Percentiles rank a stretch among this genome's conserved stretches.
These are phyloP conservation scores for Mallateleia sp. DNA, from an alignment of 2,888 invertebrate genomes.

Conservation along the genomic window DNA sequence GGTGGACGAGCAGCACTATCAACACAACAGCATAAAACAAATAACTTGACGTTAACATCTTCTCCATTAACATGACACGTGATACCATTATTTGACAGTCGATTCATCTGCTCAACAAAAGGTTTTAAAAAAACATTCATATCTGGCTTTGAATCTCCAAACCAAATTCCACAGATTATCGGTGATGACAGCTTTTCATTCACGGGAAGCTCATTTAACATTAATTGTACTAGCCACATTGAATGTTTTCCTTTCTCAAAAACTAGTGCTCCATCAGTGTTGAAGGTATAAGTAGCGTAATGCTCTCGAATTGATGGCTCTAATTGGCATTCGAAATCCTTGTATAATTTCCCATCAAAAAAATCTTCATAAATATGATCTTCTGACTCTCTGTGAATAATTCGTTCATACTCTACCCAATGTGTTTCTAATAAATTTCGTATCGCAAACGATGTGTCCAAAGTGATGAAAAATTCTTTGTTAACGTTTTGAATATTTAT, in stretches of 20 bases:
- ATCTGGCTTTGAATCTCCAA: constrained; percentile 38
- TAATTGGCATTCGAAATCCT: too few species aligned
- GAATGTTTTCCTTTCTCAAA: constrained; percentile 58
- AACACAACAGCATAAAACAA: too few species aligned
- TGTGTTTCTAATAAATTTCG: constrained; percentile 27
- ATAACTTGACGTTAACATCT: too few species aligned
- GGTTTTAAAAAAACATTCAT: too few species aligned
- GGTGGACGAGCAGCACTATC: too few species aligned
- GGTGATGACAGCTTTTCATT: constrained; percentile 34
- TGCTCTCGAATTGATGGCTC: constrained; percentile 15
- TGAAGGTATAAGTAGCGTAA: constrained; percentile 53
- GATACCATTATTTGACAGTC: too few species aligned
- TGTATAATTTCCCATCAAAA: constrained; percentile 63
- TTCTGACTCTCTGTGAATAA: constrained; percentile 20
- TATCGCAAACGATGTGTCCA: constrained; percentile 23
- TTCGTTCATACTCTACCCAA: constrained; percentile 13
- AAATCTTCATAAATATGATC: constrained; percentile 31
- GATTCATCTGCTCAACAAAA: too few species aligned
- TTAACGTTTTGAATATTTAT: constrained; percentile 18
- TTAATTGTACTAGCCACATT: constrained; percentile 54
- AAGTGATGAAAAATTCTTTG: constrained; percentile 39
- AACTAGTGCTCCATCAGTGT: constrained; percentile 63
- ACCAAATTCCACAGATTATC: constrained; percentile 69
- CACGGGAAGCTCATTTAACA: constrained; percentile 18
- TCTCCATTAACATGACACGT: too few species aligned